Evolutionary conservation across 2,113 vertebrate species (phyloP).

Genomic region (rabbit (Oryctolagus cuniculus)): DNA sequence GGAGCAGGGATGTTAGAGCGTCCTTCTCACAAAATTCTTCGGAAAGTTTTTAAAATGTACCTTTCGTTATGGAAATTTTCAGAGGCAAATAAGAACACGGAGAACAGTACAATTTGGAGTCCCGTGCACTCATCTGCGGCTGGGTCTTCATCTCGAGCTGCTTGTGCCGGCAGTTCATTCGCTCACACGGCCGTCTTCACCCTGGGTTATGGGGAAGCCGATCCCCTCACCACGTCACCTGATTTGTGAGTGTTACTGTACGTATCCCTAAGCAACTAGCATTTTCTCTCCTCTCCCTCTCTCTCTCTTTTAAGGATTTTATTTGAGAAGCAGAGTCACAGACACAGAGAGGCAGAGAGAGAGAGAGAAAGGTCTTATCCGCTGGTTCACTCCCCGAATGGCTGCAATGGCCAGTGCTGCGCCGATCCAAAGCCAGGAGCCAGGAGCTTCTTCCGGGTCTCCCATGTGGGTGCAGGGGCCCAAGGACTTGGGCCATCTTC

Average conservation of each 20-base stretch:
- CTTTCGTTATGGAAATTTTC: not conserved
- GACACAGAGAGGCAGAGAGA: too few species aligned
- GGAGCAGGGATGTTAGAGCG: not conserved
- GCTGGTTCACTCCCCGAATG: too few species aligned
- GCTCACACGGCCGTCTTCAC: not conserved
- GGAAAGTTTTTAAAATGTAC: not conserved
- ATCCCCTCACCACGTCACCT: not conserved
- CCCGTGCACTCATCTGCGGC: too few species aligned
- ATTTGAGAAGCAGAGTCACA: too few species aligned
- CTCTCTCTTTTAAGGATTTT: not conserved
- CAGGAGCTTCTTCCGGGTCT: too few species aligned
- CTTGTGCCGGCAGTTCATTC: not conserved
- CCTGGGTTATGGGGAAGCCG: not conserved
- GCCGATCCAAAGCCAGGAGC: too few species aligned
- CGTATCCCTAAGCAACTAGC: not conserved
- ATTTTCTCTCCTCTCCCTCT: too few species aligned
- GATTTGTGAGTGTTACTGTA: not conserved
- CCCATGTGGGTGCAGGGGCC: too few species aligned
- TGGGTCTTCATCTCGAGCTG: too few species aligned
- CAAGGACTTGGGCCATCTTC: too few species aligned
- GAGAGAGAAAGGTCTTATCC: too few species aligned
- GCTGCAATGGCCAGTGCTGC: too few species aligned
- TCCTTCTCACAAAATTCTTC: not conserved
- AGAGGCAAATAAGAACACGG: not conserved
- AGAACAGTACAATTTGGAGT: not conserved